A percentile compares a stretch with the other conserved stretches of the same genome.
Evolutionary conservation across 2,888 invertebrate genomes (phyloP).

Genomic region (Sesamia inferens): DNA sequence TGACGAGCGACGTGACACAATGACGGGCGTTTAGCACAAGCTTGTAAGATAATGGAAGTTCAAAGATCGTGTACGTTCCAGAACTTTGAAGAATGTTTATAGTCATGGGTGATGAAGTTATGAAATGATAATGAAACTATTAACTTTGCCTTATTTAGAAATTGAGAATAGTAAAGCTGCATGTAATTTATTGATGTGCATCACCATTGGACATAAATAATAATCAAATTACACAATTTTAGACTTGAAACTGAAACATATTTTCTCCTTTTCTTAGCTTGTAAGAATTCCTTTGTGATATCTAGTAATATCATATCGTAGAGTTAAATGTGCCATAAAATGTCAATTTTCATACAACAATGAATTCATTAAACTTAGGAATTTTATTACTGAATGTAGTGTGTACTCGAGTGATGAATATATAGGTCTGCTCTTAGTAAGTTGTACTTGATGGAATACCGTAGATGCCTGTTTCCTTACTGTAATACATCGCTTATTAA

Average conservation of each 20-base stretch:
- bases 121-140: background rate
- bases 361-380: background rate
- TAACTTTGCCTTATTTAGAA: background rate
- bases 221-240: background rate
- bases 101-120: background rate
- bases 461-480: no score
- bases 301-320: background rate
- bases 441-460: background rate
- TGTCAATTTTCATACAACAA: background rate
- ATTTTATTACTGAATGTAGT: background rate
- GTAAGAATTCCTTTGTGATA: constrained; percentile 4
- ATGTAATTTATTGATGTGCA: background rate
- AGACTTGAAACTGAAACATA: background rate
- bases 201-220: background rate
- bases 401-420: background rate
- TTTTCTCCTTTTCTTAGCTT: background rate
- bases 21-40: background rate
- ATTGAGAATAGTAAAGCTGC: background rate
- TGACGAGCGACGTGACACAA: constrained; percentile 7
- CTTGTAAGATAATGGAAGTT: constrained; percentile 7
- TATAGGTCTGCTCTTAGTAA: background rate
- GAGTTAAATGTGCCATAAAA: background rate
- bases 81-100: background rate
- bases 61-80: background rate
- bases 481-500: background rate